Conservation (phyloP, 2,113 vertebrate species). For the Turnix velox region DNA sequence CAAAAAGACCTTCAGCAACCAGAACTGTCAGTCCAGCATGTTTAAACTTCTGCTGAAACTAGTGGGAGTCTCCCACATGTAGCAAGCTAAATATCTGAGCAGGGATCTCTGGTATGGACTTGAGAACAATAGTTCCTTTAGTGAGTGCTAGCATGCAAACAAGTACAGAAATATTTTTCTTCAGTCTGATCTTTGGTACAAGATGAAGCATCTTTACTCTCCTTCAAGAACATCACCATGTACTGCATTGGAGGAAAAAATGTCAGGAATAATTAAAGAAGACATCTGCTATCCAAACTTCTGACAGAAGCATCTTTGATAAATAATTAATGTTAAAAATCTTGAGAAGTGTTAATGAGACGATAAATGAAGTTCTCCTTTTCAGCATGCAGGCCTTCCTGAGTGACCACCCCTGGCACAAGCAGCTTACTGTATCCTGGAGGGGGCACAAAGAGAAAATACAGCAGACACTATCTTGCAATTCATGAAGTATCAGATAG, state of each 20-base stretch:
- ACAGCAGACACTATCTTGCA: slow-evolving; percentile 3
- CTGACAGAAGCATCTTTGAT: slow-evolving; percentile 26
- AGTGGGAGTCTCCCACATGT: background rate
- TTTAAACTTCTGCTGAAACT: background rate
- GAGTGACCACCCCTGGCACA: background rate
- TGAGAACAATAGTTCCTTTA: background rate
- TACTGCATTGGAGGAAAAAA: background rate
- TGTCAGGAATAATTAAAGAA: slow-evolving; percentile 43
- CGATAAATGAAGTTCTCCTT: background rate
- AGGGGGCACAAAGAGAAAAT: background rate
- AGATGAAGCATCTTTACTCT: background rate
- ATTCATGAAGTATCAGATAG: background rate
- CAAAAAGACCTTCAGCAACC: background rate
- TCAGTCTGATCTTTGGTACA: background rate
- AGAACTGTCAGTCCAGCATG: background rate
- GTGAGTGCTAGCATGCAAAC: background rate
- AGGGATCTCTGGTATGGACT: background rate
- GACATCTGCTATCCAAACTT: slow-evolving; percentile 34
- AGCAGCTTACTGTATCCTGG: background rate
- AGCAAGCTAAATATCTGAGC: background rate
- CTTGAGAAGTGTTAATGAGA: background rate
- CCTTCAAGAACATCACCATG: background rate
- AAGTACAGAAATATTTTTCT: background rate
- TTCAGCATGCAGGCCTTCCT: background rate
- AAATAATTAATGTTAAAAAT: slow-evolving; percentile 48